Evolutionary conservation across 2,888 invertebrate species (phyloP).

Genomic region (Lasiommata megera): DNA sequence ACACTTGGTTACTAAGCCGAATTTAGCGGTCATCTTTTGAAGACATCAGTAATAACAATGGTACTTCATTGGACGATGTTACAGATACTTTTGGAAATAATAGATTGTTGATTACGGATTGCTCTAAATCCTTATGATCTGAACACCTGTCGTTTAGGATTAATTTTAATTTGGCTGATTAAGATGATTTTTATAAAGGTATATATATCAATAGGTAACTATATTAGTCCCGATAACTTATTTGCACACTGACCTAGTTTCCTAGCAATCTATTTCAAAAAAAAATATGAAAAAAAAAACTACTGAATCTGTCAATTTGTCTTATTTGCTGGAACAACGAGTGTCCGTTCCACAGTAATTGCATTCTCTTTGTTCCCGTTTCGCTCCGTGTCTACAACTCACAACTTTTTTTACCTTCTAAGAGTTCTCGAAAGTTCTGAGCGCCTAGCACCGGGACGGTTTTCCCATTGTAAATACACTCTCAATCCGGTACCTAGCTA

Average conservation of each 20-base stretch:
- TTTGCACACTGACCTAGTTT: not conserved
- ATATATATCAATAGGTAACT: no score
- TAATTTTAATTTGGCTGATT: no score
- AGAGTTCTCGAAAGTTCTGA: conserved; percentile 15
- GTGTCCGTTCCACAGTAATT: conserved; percentile 11
- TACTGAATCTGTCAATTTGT: conserved; percentile 5
- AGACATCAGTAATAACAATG: no score
- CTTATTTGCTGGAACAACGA: conserved; percentile 6
- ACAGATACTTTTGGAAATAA: no score
- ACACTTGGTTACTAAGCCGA: no score
- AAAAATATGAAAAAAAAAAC: not conserved
- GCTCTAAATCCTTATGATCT: no score
- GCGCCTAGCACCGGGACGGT: not conserved
- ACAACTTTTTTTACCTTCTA: conserved; percentile 30
- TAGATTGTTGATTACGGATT: no score
- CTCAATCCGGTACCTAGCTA: not conserved
- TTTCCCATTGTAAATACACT: not conserved
- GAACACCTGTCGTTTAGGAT: no score
- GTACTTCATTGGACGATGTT: no score
- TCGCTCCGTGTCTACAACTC: conserved; percentile 27
- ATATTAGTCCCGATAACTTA: no score
- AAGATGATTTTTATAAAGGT: no score
- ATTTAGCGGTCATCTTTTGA: no score
- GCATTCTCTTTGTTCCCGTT: conserved; percentile 9
- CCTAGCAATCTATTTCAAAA: not conserved